These are phyloP conservation scores for Sus scrofa DNA, from an alignment of 2,113 vertebrate species.

Conservation along the genomic window T2T-Sscrofa CM000816.6:86878501-86879000, in stretches of 20 bases:
- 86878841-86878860: constrained; percentile 74
- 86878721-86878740: constrained; percentile 80
- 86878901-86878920: constrained; percentile 51
- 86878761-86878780: constrained; percentile 79
- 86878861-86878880: constrained; percentile 80
- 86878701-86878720: constrained; percentile 70
- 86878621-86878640: constrained; percentile 44
- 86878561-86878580: constrained; percentile 25
- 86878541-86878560: not conserved
- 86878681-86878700: constrained; percentile 63
- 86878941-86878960: constrained; percentile 96
- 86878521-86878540: not conserved
- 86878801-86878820: constrained; percentile 78
- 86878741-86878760: constrained; percentile 83
- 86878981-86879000: constrained; percentile 98
- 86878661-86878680: constrained; percentile 57
- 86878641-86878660: constrained; percentile 50
- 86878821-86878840: constrained; percentile 76
- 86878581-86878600: constrained; percentile 38
- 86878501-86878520: constrained; percentile 15
- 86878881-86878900: constrained; percentile 77
- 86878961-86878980: constrained; percentile 97
- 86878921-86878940: constrained; percentile 45
- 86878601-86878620: constrained; percentile 57
- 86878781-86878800: constrained; percentile 79